Percentiles rank a stretch among this genome's conserved stretches.
Evolutionary conservation across 2,888 invertebrate genomes (phyloP).

Genomic region (Noctua janthina): DNA sequence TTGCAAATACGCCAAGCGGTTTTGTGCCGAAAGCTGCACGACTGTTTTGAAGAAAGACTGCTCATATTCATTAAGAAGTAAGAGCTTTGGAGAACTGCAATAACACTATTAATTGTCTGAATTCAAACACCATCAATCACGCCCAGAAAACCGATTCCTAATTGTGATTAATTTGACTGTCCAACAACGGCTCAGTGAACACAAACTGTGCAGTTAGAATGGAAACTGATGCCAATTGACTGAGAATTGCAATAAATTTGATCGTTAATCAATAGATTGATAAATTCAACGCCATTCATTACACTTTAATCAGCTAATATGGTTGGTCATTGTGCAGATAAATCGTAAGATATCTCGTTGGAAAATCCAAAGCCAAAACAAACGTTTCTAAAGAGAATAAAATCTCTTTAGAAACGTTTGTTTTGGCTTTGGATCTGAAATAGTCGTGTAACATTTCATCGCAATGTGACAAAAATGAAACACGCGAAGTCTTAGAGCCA

Average conservation of each 20-base stretch:
- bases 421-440: no score
- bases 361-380: background rate
- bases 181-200: slow-evolving; percentile 36
- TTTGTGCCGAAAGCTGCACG: background rate
- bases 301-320: slow-evolving; percentile 21
- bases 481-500: slow-evolving; percentile 3
- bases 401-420: no score
- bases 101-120: background rate
- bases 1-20: background rate
- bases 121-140: slow-evolving; percentile 16
- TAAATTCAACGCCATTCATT: slow-evolving; percentile 39
- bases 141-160: slow-evolving; percentile 12
- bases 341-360: slow-evolving; percentile 8
- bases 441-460: slow-evolving; percentile 12
- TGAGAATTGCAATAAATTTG: slow-evolving; percentile 31
- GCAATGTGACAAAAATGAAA: slow-evolving; percentile 28
- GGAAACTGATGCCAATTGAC: slow-evolving; percentile 30
- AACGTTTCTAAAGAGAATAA: background rate
- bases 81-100: background rate
- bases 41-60: background rate
- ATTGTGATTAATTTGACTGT: slow-evolving; percentile 41
- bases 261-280: slow-evolving; percentile 42
- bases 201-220: slow-evolving; percentile 45
- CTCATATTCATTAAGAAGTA: background rate
- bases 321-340: slow-evolving; percentile 1